A percentile compares a stretch with the other conserved stretches of the same genome.
Evolutionary conservation across 1,140 invertebrate genomes (phyloP).

Genomic region (Frieseomelitta varia): DNA sequence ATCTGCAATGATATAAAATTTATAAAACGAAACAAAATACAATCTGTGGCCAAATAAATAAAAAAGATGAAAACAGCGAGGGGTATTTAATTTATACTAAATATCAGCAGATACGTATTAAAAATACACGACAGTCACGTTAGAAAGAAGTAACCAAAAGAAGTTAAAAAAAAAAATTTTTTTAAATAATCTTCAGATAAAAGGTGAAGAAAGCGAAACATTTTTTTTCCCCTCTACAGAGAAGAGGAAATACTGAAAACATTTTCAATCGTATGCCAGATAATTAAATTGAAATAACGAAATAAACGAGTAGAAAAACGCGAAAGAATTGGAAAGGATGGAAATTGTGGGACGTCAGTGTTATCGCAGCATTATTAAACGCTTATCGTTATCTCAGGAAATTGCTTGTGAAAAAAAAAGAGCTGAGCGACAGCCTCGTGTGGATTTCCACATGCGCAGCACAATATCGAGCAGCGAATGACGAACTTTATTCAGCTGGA

Average conservation of each 20-base stretch:
- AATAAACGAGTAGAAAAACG: neutral
- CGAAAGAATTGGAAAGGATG: neutral
- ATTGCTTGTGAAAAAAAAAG: neutral
- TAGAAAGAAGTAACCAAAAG: neutral
- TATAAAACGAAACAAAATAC: too few species aligned
- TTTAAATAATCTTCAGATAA: neutral
- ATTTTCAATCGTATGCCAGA: neutral
- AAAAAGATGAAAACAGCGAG: neutral
- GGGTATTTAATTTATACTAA: neutral
- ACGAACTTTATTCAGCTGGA: conserved; percentile 7
- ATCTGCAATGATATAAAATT: too few species aligned
- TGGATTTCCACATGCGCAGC: neutral
- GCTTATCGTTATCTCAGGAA: neutral
- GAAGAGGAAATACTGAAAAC: neutral
- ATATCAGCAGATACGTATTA: neutral
- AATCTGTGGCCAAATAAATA: neutral
- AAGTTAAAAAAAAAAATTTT: neutral
- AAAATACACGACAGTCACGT: neutral
- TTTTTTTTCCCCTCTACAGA: neutral
- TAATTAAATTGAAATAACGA: neutral
- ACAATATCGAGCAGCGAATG: neutral
- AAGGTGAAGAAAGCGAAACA: neutral
- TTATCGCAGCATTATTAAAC: neutral
- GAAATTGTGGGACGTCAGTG: neutral
- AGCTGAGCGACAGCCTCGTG: neutral